phyloP scores from a whole-genome alignment of 2,113 vertebrate genomes.

The Emydocephalus ijimae region DNA sequence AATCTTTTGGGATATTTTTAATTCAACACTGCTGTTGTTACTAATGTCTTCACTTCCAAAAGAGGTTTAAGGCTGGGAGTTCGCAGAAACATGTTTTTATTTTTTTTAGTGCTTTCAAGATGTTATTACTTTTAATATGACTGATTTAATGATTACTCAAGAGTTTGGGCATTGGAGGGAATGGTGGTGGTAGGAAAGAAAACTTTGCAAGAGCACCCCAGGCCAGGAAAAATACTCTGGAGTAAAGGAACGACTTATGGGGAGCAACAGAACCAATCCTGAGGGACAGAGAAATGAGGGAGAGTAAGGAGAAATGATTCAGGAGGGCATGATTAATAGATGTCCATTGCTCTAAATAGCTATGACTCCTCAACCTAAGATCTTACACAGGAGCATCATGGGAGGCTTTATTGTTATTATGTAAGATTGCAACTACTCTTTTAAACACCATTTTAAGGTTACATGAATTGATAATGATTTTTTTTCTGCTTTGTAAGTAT shows the following conservation, averaged over 20 bases:
- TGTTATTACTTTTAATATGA: background rate
- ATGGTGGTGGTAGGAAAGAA: background rate
- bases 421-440: background rate
- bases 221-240: background rate
- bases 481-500: background rate
- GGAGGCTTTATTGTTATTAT: background rate
- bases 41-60: background rate
- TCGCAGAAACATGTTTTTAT: background rate
- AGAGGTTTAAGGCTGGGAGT: background rate
- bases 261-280: background rate
- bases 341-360: background rate
- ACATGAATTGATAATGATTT: background rate
- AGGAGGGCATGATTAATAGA: background rate
- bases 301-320: background rate
- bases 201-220: background rate
- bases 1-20: background rate
- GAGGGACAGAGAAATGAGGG: background rate
- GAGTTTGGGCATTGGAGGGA: background rate
- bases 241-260: background rate
- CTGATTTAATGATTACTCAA: background rate
- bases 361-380: background rate
- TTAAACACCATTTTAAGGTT: background rate
- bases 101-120: background rate
- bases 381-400: background rate
- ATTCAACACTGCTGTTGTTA: background rate